These are phyloP conservation scores for Eupithecia vulgata DNA, from an alignment of 2,888 invertebrate species.

Conservation along the genomic window DNA sequence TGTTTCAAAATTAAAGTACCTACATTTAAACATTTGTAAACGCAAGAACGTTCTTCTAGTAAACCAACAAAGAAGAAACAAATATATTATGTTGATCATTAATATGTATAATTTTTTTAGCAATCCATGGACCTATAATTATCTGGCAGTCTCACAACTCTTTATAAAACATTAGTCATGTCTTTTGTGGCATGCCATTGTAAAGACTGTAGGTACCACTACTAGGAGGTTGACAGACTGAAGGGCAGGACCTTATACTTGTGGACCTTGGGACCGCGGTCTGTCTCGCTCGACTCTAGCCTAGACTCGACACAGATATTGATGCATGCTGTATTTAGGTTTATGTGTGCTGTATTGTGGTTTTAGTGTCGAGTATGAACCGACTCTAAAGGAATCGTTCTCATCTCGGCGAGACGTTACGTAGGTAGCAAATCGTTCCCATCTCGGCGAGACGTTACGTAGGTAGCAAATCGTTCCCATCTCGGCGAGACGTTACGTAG, in stretches of 20 bases:
- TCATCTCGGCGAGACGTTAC: too few relatives aligned
- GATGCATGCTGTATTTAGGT: not conserved
- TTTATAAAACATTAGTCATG: not conserved
- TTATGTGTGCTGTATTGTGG: not conserved
- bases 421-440: too few relatives aligned
- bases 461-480: too few relatives aligned
- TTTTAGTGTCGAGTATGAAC: not conserved
- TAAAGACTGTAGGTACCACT: not conserved
- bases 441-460: too few relatives aligned
- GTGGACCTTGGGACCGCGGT: conserved; percentile 13
- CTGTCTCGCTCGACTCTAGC: not conserved
- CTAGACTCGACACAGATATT: conserved; percentile 16
- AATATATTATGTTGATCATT: not conserved
- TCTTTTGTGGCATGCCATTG: not conserved
- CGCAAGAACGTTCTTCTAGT: not conserved
- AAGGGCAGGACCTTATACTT: conserved; percentile 32
- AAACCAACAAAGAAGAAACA: not conserved
- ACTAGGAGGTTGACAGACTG: conserved; percentile 20
- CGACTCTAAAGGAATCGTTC: not conserved
- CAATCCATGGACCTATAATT: not conserved
- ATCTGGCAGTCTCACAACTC: not conserved
- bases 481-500: too few relatives aligned
- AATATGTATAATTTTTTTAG: not conserved
- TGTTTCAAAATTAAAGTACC: not conserved
- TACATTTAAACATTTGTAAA: not conserved